Percentiles rank a stretch among this genome's conserved stretches.
Conservation (phyloP, 2,888 invertebrate genomes). For the Drosophila peninsularis region DNA sequence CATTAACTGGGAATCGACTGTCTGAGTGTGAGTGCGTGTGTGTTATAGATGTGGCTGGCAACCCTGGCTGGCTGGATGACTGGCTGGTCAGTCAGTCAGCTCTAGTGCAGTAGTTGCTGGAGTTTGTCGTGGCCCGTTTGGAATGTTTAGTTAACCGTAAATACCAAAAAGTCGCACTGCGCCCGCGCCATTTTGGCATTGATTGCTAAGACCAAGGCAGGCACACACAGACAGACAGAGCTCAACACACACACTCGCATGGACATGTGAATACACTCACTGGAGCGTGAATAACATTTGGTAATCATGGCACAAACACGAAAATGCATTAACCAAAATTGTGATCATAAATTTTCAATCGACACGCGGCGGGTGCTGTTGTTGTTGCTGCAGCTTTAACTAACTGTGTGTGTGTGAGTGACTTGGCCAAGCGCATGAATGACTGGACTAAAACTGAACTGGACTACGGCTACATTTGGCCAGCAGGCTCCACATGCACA, state of each 20-base stretch:
- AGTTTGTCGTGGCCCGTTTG: slow-evolving; percentile 64
- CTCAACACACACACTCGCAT: slow-evolving; percentile 16
- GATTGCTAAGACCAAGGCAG: slow-evolving; percentile 62
- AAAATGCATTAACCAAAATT: slow-evolving; percentile 85
- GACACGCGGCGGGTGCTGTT: slow-evolving; percentile 72
- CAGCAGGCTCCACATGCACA: slow-evolving; percentile 32
- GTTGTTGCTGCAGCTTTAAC: slow-evolving; percentile 49
- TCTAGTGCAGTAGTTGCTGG: slow-evolving; percentile 25
- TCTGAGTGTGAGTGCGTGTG: too few relatives aligned
- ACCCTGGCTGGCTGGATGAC: slow-evolving; percentile 25
- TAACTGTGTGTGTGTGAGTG: slow-evolving; percentile 49
- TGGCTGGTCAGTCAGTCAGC: slow-evolving; percentile 27
- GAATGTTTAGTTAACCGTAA: slow-evolving; percentile 77
- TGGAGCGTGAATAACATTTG: slow-evolving; percentile 82
- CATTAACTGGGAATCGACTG: slow-evolving; percentile 3
- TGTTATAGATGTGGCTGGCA: neutral
- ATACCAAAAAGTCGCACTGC: slow-evolving; percentile 71
- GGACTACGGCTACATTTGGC: slow-evolving; percentile 64
- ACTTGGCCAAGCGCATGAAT: slow-evolving; percentile 66
- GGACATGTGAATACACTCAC: slow-evolving; percentile 62
- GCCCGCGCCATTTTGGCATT: slow-evolving; percentile 76
- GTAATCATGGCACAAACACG: slow-evolving; percentile 84
- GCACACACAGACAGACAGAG: slow-evolving; percentile 23
- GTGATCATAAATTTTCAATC: slow-evolving; percentile 84
- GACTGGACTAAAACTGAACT: slow-evolving; percentile 69